Evolutionary conservation across 2,797 vertebrate genomes (phyloP).

Genomic region (Hoplostethus mediterraneus): DNA sequence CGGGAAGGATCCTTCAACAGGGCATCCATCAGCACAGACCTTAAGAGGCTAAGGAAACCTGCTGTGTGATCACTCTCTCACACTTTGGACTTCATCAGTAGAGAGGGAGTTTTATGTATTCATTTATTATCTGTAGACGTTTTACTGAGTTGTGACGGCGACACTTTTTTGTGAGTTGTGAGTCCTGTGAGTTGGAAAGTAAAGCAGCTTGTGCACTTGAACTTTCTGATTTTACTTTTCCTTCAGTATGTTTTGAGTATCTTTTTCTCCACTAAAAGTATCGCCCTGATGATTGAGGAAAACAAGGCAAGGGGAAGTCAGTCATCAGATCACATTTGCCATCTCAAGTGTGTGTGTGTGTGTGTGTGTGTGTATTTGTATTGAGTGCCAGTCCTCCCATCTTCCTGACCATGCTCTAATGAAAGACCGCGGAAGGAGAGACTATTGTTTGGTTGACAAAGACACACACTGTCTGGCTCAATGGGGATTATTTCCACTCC

Average conservation of each 20-base stretch:
- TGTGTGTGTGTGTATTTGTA: conserved; percentile 2
- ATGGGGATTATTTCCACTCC: conserved; percentile 9
- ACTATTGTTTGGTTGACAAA: neutral
- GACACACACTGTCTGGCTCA: neutral
- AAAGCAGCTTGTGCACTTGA: too few species aligned
- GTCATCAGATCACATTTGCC: neutral
- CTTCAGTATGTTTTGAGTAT: too few species aligned
- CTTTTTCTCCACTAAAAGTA: too few species aligned
- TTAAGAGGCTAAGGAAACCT: too few species aligned
- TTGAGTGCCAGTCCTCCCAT: neutral
- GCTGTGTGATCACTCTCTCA: too few species aligned
- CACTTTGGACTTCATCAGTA: too few species aligned
- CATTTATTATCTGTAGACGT: too few species aligned
- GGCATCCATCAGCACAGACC: neutral
- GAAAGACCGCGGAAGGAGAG: neutral
- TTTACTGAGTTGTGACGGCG: neutral
- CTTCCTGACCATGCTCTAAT: neutral
- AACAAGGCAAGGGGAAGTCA: too few species aligned
- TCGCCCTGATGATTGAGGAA: too few species aligned
- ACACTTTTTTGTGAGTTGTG: neutral
- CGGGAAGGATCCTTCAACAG: neutral
- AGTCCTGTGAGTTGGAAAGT: too few species aligned
- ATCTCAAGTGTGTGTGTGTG: neutral
- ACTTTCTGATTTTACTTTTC: too few species aligned
- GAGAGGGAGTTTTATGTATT: too few species aligned